Percentiles rank a stretch among this genome's conserved stretches.
Evolutionary conservation across 2,797 vertebrate species (phyloP).

Genomic region (Gallinago solitaria): DNA sequence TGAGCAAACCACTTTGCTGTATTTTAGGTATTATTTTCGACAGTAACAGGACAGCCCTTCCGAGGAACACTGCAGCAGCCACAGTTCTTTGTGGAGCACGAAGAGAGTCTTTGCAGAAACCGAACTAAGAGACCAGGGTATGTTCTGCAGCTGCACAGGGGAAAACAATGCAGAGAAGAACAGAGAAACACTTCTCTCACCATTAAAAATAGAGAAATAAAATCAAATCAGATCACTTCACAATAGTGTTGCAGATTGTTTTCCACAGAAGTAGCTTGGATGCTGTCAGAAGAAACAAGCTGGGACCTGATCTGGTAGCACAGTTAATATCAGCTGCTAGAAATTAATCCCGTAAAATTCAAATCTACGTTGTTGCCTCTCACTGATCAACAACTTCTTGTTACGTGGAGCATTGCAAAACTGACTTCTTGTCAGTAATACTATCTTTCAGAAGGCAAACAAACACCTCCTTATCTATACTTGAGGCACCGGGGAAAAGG

Average conservation of each 20-base stretch:
- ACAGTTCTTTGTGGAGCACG: background rate
- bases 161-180: fast-evolving
- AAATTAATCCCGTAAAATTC: background rate
- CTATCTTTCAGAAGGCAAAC: background rate
- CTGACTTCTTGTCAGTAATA: background rate
- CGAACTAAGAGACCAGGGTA: fast-evolving
- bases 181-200: background rate
- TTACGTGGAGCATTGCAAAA: background rate
- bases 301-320: background rate
- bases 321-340: background rate
- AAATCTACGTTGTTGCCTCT: background rate
- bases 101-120: background rate
- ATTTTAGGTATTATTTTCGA: background rate
- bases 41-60: background rate
- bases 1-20: background rate
- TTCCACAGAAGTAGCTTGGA: background rate
- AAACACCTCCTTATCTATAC: background rate
- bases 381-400: background rate
- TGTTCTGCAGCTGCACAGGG: background rate
- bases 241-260: fast-evolving
- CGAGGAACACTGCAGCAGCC: background rate
- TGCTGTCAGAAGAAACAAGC: background rate
- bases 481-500: background rate
- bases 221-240: background rate
- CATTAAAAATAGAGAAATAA: fast-evolving